A percentile compares a stretch with the other conserved stretches of the same genome.
phyloP scores from a whole-genome alignment of 2,113 vertebrate genomes.

The Cochlearius cochlearius region DNA sequence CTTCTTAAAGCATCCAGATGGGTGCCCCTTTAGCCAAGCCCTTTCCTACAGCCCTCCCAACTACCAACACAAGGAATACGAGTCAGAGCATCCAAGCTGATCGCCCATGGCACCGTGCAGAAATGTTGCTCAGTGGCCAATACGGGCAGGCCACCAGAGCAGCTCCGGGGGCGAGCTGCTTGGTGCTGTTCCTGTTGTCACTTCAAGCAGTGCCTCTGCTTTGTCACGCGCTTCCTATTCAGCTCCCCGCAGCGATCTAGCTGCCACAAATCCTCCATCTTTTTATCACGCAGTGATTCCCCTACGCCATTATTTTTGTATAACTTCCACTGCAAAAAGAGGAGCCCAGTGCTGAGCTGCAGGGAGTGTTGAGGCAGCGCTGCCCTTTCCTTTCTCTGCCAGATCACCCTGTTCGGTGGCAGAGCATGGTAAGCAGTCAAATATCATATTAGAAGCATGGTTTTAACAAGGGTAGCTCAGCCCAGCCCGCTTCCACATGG shows the following conservation, averaged over 20 bases:
- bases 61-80: neutral
- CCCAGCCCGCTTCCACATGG: neutral
- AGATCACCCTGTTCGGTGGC: neutral
- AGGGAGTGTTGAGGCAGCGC: neutral
- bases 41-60: neutral
- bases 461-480: neutral
- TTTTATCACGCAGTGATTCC: neutral
- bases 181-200: neutral
- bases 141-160: neutral
- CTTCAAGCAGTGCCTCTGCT: neutral
- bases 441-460: neutral
- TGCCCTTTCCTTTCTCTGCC: neutral
- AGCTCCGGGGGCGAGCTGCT: neutral
- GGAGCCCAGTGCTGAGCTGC: neutral
- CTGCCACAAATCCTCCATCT: neutral
- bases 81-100: neutral
- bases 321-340: neutral
- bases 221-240: neutral
- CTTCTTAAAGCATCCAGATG: neutral
- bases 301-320: neutral
- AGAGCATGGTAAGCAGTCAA: neutral
- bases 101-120: neutral
- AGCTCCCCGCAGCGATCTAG: neutral
- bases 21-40: neutral
- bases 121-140: neutral